Evolutionary conservation across 1,140 invertebrate genomes (phyloP), one percentile per base, ranked within the genome.

Genomic region (Drosophila serrata): DNA sequence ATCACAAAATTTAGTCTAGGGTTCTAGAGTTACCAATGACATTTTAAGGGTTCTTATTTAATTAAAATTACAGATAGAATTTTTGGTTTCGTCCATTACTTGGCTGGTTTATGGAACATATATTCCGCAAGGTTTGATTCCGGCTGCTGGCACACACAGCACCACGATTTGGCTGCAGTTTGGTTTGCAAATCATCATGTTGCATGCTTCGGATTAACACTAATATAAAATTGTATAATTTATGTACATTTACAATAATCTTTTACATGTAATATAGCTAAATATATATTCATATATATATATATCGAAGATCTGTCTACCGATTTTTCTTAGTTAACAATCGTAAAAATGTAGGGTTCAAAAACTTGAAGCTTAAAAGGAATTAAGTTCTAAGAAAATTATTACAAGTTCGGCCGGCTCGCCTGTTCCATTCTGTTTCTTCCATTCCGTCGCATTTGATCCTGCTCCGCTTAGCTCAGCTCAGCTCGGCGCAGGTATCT

Each of bases 201-300:
- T 67, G 46, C 35, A 53, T 58, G 74, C 67, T 60, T 42, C 53
- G n/a, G 57, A 79, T 76, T 82, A 87, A 79, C 79, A 79, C 82
- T 87, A 88, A 87, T 79, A 82, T 79, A 82, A 88, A 87, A 79
- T 76, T 88, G 59, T 82, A 87, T 82, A 79, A 74, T 84, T 77
- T 87, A 87, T 87, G 63, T 87, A 87, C 82, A 86, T 24, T 79
- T 86, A 86, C 65, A 79, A 76, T 82, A 65, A 62, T 48, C 62
- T 78, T 53, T 84, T 86, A 85, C 75, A 87, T 31, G 37, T 43
- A 69, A 43, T 67, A 69, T 55, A 69, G 61, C 65, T 69, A 68
- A 33, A 37, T 69, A 77, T 75, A 78, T 57, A 60, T 65, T 58
- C 46, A 64, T 48, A 76, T 68, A 62, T 24, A 43, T 63, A 45